A percentile compares a stretch with the other conserved stretches of the same genome.
phyloP scores from a whole-genome alignment of 1,140 invertebrate species.

The Asobara japonica region DNA sequence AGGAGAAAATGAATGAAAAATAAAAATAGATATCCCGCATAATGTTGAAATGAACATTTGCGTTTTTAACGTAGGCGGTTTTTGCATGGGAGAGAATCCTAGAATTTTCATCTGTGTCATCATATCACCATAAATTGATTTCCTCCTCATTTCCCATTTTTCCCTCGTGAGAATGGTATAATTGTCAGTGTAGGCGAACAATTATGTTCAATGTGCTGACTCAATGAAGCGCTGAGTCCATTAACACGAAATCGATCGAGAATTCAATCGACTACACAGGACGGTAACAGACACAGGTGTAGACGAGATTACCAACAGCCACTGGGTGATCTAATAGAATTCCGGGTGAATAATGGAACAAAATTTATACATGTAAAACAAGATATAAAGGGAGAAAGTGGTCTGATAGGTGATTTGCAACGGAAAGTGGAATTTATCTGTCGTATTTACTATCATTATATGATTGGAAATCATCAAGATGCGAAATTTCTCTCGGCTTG shows the following conservation, averaged over 20 bases:
- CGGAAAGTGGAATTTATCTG: background rate
- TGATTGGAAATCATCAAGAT: background rate
- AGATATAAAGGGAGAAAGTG: background rate
- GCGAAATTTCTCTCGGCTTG: background rate
- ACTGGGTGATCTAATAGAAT: background rate
- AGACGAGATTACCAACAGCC: slow-evolving; percentile 1
- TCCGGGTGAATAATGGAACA: slow-evolving; percentile 1
- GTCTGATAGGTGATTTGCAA: background rate
- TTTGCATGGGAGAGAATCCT: background rate
- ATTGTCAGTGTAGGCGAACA: background rate
- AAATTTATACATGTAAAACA: background rate
- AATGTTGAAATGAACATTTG: background rate
- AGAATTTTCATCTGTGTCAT: background rate
- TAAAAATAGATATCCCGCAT: background rate
- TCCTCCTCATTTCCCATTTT: background rate
- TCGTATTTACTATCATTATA: background rate
- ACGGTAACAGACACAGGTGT: background rate
- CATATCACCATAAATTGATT: background rate
- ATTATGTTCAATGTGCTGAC: slow-evolving; percentile 1
- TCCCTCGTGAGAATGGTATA: background rate
- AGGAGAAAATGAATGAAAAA: background rate
- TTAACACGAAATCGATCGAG: slow-evolving; percentile 10
- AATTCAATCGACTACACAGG: slow-evolving; percentile 7
- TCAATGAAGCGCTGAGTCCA: slow-evolving; percentile 12
- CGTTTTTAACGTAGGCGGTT: background rate